phyloP scores from a whole-genome alignment of 1,140 invertebrate species.

The Neoseiulus cucumeris region DNA sequence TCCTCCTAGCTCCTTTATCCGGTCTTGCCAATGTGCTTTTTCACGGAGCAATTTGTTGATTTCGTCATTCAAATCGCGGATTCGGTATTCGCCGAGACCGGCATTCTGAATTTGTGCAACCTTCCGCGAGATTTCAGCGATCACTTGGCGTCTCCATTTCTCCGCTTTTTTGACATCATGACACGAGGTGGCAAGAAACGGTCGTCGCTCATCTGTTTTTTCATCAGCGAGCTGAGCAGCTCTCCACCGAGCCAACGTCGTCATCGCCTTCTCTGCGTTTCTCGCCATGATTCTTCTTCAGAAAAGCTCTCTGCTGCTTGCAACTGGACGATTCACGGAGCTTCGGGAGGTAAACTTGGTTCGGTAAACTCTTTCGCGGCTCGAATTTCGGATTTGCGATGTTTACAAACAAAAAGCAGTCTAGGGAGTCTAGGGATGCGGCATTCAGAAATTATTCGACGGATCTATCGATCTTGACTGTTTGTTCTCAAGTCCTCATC shows the following conservation, averaged over 20 bases:
- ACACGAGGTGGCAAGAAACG: constrained; percentile 82
- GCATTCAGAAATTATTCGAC: too few species aligned
- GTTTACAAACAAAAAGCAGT: too few species aligned
- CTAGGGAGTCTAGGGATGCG: too few species aligned
- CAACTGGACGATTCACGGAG: too few species aligned
- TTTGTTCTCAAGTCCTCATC: too few species aligned
- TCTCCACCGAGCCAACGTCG: constrained; percentile 79
- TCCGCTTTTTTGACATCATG: constrained; percentile 69
- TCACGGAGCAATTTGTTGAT: constrained; percentile 93
- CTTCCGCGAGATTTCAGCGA: constrained; percentile 90
- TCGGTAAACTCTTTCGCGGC: too few species aligned
- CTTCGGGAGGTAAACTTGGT: too few species aligned
- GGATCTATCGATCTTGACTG: too few species aligned
- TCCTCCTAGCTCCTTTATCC: constrained; percentile 84
- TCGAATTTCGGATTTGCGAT: too few species aligned
- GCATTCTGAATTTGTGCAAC: constrained; percentile 99
- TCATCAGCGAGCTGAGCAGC: constrained; percentile 56
- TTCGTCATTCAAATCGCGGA: constrained; percentile 95
- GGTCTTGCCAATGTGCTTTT: constrained; percentile 84
- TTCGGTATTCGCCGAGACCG: constrained; percentile 89
- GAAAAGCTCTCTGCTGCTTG: too few species aligned
- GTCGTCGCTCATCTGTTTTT: constrained; percentile 48
- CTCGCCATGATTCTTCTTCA: constrained; percentile 28
- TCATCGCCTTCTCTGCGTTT: constrained; percentile 46
- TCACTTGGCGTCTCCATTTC: constrained; percentile 87